Conservation (phyloP, 2,113 vertebrate genomes). For the Ceyx melanurus region DNA sequence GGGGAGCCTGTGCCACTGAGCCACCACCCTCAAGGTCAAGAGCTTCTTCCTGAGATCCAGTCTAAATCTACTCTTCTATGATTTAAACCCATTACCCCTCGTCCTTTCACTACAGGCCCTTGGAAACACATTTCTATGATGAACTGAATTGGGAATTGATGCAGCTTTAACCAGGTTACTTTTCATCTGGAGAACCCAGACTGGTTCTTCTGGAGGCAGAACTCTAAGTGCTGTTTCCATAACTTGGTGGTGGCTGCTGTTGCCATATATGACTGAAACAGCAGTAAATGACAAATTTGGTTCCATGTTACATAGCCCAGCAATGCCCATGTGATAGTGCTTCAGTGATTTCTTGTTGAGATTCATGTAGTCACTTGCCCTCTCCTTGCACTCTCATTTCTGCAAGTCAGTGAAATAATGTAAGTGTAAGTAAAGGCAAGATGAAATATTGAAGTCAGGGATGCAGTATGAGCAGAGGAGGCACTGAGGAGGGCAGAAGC, state of each 20-base stretch:
- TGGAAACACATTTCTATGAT: neutral
- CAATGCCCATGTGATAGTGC: neutral
- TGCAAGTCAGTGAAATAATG: neutral
- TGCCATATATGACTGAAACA: neutral
- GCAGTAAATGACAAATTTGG: neutral
- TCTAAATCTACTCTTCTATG: too few species aligned
- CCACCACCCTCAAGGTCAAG: too few species aligned
- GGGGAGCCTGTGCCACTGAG: too few species aligned
- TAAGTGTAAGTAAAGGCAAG: neutral
- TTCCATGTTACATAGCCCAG: neutral
- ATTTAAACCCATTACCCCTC: too few species aligned
- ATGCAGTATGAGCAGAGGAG: neutral
- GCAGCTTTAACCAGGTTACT: neutral
- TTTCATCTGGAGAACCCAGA: neutral
- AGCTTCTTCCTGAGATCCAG: too few species aligned
- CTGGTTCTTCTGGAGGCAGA: neutral
- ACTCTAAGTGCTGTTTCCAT: neutral
- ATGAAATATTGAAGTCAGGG: conserved; percentile 35
- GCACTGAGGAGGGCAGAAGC: neutral
- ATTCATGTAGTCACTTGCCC: neutral
- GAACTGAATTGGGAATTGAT: neutral
- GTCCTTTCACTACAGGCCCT: too few species aligned
- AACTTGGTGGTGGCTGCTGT: neutral
- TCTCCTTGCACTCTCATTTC: neutral
- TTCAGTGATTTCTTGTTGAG: neutral